Evolutionary conservation across 2,113 vertebrate species (phyloP).

Genomic region (Poeciliopsis retropinna): DNA sequence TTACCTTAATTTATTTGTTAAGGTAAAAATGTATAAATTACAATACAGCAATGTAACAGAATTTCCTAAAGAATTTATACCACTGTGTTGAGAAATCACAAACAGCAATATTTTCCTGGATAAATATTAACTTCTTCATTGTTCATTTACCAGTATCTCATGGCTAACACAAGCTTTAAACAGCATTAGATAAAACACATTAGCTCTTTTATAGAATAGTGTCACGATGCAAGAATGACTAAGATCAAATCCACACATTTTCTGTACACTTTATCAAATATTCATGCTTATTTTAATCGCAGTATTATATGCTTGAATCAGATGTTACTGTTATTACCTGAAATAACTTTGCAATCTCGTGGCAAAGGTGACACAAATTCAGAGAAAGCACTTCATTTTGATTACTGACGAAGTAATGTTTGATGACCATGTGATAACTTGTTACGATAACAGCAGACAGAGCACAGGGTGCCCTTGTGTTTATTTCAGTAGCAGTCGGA

Average conservation of each 20-base stretch:
- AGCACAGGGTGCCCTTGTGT: constrained; percentile 65
- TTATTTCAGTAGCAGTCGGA: constrained; percentile 70
- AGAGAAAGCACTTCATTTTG: constrained; percentile 34
- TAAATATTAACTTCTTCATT: constrained; percentile 23
- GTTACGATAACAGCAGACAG: constrained; percentile 48
- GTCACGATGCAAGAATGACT: constrained; percentile 33
- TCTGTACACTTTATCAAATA: background rate
- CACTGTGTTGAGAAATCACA: background rate
- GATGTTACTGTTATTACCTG: background rate
- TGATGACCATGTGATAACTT: constrained; percentile 58
- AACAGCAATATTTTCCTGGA: background rate
- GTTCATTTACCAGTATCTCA: constrained; percentile 66
- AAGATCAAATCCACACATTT: background rate
- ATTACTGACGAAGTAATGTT: constrained; percentile 47
- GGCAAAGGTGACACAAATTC: constrained; percentile 9
- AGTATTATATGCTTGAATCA: background rate
- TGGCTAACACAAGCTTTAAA: constrained; percentile 60
- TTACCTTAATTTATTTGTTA: background rate
- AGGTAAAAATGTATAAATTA: background rate
- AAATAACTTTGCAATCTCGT: background rate
- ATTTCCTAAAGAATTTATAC: background rate
- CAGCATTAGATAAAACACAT: constrained; percentile 59
- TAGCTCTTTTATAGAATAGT: constrained; percentile 26
- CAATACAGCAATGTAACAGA: background rate
- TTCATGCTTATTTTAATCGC: background rate